A percentile compares a stretch with the other conserved stretches of the same genome.
Evolutionary conservation across 2,797 vertebrate genomes (phyloP).

Genomic region (Sebastes minor): DNA sequence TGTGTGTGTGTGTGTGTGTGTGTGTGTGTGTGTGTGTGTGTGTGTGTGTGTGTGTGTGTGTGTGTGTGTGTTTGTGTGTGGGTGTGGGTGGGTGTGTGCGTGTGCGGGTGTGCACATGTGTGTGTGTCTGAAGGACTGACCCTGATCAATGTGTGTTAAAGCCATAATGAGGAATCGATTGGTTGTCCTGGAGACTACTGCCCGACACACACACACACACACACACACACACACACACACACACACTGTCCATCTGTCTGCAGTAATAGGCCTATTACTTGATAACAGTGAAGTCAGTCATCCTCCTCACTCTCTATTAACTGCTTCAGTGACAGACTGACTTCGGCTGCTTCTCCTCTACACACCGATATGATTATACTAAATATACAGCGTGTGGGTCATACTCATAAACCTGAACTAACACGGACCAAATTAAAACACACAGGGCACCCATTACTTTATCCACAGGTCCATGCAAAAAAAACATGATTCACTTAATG

Average conservation of each 20-base stretch:
- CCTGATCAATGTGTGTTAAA: slow-evolving; percentile 80
- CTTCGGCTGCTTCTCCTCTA: not conserved
- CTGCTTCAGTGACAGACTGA: slow-evolving; percentile 37
- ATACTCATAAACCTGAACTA: not conserved
- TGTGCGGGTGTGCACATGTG: not conserved
- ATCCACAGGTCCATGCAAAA: not conserved
- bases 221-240: slow-evolving; percentile 5
- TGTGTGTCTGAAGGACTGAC: slow-evolving; percentile 60
- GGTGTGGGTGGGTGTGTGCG: not conserved
- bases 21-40: slow-evolving; percentile 11
- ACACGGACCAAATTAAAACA: not conserved
- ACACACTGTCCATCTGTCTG: slow-evolving; percentile 42
- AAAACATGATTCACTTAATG: not conserved
- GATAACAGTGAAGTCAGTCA: slow-evolving; percentile 62
- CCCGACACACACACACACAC: slow-evolving; percentile 10
- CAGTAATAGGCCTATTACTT: slow-evolving; percentile 65
- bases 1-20: no score
- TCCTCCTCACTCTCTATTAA: slow-evolving; percentile 48
- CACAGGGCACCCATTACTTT: not conserved
- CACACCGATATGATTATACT: not conserved
- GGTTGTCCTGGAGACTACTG: slow-evolving; percentile 60
- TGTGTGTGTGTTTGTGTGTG: not conserved
- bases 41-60: slow-evolving; percentile 2
- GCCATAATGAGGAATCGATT: slow-evolving; percentile 77
- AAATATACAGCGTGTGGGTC: not conserved